Base-by-base conservation (phyloP, 2,113 vertebrate species). In the Coturnix japonica region DNA sequence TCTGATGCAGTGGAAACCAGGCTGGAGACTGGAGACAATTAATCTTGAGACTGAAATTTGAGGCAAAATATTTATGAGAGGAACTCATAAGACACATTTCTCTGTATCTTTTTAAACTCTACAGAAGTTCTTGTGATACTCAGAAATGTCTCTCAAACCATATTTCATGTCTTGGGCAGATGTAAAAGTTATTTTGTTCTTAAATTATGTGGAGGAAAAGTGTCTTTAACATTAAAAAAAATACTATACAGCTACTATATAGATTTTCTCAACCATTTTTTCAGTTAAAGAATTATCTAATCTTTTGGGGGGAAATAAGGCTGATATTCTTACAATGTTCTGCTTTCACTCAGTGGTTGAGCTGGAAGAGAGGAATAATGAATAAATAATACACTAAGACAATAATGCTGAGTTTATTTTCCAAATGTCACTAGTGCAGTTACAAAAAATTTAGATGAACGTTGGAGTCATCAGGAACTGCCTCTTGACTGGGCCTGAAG, bases 61-160 rank as follows among this genome's bases (percentile, higher is more conserved):
- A 95, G 78, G 84, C 59, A 92, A 94, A 94, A 93, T 87, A 91
- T 88, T 94, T 81, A 91, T 93, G 78, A 76, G 86, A 90, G 72
- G 60, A 87, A 95, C 94, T 75, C 91, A 73, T 77, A 89, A 95
- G 89, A 77, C 78, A 76, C 85, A 94, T 92, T 96, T 92, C 90
- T 85, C 64, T 63, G 10, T 8, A 33, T 79, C 71, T 87, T 91
- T 89, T 91, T 56, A 91, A 92, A 67, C 92, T 91, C 91, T 92
- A 91, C 87, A 95, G 85, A 95, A 95, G 85, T 95, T 90, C 88
- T 90, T 69, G 22, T 37, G 91, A 91, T 91, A 90, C 90, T 79
- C 70, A 69, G 80, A 94, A 86, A 90, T 90, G 65, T 69, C 60
- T 39, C 88, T 86, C 61, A 88, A 95, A 89, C 84, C 57, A 77